Evolutionary conservation across 2,888 invertebrate species (phyloP).

Genomic region (Antheraea yamamai): DNA sequence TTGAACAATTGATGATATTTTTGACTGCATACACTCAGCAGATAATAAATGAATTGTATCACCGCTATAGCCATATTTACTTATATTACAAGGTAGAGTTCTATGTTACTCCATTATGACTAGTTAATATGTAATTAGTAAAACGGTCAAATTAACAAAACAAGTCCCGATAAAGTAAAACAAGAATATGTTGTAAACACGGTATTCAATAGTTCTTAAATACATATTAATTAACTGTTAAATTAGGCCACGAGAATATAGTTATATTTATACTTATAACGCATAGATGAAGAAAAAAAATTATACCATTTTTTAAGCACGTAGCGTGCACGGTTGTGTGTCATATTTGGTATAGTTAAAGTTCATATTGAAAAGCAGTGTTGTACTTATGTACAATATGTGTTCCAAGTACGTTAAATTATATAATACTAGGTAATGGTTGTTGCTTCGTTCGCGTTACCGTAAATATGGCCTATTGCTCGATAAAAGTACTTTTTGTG

Average conservation of each 20-base stretch:
- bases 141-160: conserved; percentile 7
- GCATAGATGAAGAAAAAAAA: too few species aligned
- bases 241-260: background rate
- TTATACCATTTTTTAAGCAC: too few species aligned
- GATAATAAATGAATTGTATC: background rate
- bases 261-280: too few species aligned
- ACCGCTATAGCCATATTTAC: background rate
- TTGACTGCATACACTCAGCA: background rate
- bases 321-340: too few species aligned
- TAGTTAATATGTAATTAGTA: background rate
- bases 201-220: background rate
- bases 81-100: background rate
- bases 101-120: background rate
- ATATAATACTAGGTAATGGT: too few species aligned
- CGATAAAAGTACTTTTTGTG: too few species aligned
- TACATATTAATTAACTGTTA: background rate
- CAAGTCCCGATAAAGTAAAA: background rate
- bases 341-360: background rate
- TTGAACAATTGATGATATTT: too few species aligned
- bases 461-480: too few species aligned
- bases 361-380: too few species aligned
- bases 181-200: background rate
- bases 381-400: too few species aligned
- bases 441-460: too few species aligned
- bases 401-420: too few species aligned